Base-by-base conservation (phyloP, 2,113 vertebrate genomes). In the Megatriorchis doriae region DNA sequence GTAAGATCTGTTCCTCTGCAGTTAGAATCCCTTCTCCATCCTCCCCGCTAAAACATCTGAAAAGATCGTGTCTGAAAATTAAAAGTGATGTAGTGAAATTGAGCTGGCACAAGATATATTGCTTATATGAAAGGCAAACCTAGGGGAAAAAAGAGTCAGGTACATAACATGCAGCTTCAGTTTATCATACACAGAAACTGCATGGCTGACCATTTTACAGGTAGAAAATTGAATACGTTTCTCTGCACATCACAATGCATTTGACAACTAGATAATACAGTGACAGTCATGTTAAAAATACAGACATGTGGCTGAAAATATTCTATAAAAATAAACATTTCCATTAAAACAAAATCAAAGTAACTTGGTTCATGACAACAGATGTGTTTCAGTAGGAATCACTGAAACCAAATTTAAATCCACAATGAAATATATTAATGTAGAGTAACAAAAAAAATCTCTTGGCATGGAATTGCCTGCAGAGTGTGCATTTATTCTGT, bases 401-500 rank as follows among this genome's bases (percentile, higher is more conserved):
- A 68, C 40, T 70, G 75, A 93, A 93, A 90, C 95, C 56, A 61
- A 21, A 82, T 87, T 93, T 94, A 74, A 92, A 36, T 93, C 89
- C 86, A 93, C 77, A 89, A 84, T 92, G 71, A 97, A 85, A 94
- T 91, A 74, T 62, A 94, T 47, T 95, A 96, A 89, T 93, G 95
- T 32, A 89, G 95, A 71, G 88, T 94, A 96, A 96, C 65, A 95
- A 97, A 95, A 93, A 93, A 94, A 91, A 34, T 77, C 78, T 94
- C 84, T 95, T 97, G 86, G 72, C 77, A 73, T 94, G 42, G 65
- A 91, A 96, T 93, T 92, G 93, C 94, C 96, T 91, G 70, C 48
- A 90, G 93, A 96, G 81, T 53, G 82, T 85, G 87, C 94, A 79
- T 97, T 94, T 95, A 95, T 96, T 96, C 97, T 95, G 97, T 96